These are phyloP conservation scores for Ibycter americanus DNA, from an alignment of 2,797 vertebrate genomes.

Conservation along the genomic window DNA sequence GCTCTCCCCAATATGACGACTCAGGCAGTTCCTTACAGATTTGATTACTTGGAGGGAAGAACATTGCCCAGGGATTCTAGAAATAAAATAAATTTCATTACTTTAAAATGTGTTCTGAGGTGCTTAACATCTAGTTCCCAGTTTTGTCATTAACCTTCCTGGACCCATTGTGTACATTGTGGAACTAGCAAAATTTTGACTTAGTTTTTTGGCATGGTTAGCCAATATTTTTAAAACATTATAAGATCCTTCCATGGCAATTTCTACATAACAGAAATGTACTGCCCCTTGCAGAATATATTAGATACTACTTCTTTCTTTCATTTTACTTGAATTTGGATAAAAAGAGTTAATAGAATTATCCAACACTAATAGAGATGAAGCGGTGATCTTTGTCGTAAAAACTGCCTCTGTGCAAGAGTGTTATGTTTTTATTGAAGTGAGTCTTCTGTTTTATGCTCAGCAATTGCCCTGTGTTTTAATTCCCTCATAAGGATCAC, in stretches of 20 bases:
- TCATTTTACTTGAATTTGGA: neutral
- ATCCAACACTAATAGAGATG: neutral
- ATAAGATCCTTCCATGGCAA: neutral
- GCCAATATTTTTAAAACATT: neutral
- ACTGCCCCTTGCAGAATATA: neutral
- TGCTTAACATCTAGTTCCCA: neutral
- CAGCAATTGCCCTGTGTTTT: conserved; percentile 19
- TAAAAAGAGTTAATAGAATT: neutral
- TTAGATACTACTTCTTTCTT: neutral
- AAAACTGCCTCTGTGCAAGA: neutral
- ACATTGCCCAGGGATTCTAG: neutral
- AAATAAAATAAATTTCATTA: neutral
- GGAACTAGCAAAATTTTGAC: neutral
- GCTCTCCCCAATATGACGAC: neutral
- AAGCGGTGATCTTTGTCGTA: neutral
- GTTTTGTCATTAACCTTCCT: neutral
- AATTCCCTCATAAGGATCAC: conserved; percentile 17
- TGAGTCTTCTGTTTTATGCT: conserved; percentile 5
- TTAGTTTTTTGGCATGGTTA: neutral
- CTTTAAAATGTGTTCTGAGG: neutral
- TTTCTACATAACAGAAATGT: neutral
- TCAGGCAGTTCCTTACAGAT: neutral
- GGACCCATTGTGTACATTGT: neutral
- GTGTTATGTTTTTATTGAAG: neutral
- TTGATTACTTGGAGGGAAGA: neutral